phyloP scores from a whole-genome alignment of 2,888 invertebrate species.

The Pristionchus mayeri region DNA sequence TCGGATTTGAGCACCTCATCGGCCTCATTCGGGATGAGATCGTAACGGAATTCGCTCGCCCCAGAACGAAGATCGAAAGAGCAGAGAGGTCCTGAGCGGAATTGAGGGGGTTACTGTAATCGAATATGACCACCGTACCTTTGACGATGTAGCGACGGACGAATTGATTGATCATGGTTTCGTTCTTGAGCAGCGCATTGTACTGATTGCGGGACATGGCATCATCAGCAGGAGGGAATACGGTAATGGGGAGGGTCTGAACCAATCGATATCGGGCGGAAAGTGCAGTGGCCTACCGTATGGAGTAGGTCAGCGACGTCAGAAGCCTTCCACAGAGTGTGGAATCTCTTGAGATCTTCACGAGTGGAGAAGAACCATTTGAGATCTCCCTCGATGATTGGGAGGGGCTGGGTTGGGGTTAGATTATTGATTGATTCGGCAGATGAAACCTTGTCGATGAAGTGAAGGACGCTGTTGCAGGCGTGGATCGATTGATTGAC shows the following conservation, averaged over 20 bases:
- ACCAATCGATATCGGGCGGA: not conserved
- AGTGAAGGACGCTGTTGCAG: conserved; percentile 46
- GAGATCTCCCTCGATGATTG: conserved; percentile 32
- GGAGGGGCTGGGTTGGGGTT: conserved; percentile 47
- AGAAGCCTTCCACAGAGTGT: conserved; percentile 35
- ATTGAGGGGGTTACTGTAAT: not conserved
- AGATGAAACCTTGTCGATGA: conserved; percentile 44
- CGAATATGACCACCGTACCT: not conserved
- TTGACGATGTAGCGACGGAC: conserved; percentile 50
- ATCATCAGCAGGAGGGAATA: conserved; percentile 49
- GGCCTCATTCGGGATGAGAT: conserved; percentile 44
- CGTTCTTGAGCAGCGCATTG: conserved; percentile 41
- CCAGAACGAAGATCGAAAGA: conserved; percentile 42
- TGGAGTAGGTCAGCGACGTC: conserved; percentile 25
- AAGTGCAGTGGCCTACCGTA: not conserved
- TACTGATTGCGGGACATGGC: conserved; percentile 49
- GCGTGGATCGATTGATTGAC: conserved; percentile 43
- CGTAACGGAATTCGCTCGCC: conserved; percentile 43
- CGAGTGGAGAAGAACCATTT: conserved; percentile 7
- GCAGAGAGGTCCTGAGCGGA: conserved; percentile 48
- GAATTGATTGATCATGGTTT: conserved; percentile 39
- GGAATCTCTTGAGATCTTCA: conserved; percentile 42
- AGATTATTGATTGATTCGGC: not conserved
- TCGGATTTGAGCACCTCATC: conserved; percentile 39
- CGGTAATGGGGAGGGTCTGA: conserved; percentile 49